Evolutionary conservation across 2,113 vertebrate species (phyloP), one percentile per base, ranked within the genome.

Genomic region (Irena cyanogastra): DNA sequence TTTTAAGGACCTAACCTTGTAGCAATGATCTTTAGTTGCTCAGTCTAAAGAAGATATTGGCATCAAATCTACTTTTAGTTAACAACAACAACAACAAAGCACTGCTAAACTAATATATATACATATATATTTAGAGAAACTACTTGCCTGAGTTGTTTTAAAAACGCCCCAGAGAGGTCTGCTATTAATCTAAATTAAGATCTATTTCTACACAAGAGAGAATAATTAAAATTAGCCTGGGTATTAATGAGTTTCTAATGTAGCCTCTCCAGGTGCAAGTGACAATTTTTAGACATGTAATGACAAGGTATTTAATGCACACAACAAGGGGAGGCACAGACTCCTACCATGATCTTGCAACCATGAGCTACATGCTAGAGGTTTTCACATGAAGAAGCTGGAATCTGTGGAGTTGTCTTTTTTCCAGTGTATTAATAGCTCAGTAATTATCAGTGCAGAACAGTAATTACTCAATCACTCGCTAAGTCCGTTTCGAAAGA

Each of bases 51-150:
- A 79, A 83, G n/a, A 71, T 26, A 66, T 4, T 64, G 60, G 44
- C 64, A 92, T 23, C 3, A 39, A 83, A 93, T 37, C 69, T 89
- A 84, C 52, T 87, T 88, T 68, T 82, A 81, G 42, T 15, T n/a
- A 27, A 37, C 2, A 3, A 41, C 41, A 41, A 41, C 41, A 14
- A 4, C 37, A 56, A 65, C 65, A 41, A 50, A 68, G 75, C 15
- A 79, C 7, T 5, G 37, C 37, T 42, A 74, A 66, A 83, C 45
- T n/a, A 31, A 60, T 50, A 47, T 1, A 27, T 4, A 56, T 1
- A 54, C 2, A 42, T 19, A 45, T 26, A 63, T 45, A 53, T 66
- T 47, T 42, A 65, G 1, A 1, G 23, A 78, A 90, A 39, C 7
- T 35, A 13, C 61, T 52, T 66, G 47, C 54, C 66, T 16, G 37